phyloP scores from a whole-genome alignment of 2,888 invertebrate species.

The Dicranocentrus wangi region DNA sequence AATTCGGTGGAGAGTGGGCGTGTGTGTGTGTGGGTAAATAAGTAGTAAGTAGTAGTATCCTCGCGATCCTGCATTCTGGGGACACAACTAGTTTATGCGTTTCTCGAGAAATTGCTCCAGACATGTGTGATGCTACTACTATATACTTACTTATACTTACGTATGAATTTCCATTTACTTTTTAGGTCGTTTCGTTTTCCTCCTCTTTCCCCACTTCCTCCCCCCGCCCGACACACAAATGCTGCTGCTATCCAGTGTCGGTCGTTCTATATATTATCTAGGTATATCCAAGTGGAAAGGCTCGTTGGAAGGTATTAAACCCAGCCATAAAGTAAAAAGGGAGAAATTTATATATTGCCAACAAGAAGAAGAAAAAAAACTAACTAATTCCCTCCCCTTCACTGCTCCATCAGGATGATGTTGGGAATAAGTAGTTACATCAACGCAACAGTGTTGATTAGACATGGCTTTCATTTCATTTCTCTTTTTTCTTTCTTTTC shows the following conservation, averaged over 20 bases:
- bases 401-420: conserved; percentile 8
- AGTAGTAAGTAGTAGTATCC: no score
- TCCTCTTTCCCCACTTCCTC: no score
- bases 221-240: no score
- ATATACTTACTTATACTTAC: conserved; percentile 9
- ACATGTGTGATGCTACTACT: no score
- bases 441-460: conserved; percentile 30
- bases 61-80: no score
- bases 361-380: background rate
- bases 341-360: conserved; percentile 1
- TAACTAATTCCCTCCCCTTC: conserved; percentile 13
- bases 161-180: conserved; percentile 13
- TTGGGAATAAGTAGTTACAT: conserved; percentile 8
- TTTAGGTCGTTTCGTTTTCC: background rate
- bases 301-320: background rate
- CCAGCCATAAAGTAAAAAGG: background rate
- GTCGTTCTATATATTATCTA: no score
- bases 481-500: background rate
- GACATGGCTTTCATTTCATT: conserved; percentile 22
- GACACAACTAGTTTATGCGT: background rate
- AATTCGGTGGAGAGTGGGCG: conserved; percentile 6
- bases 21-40: background rate
- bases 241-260: no score
- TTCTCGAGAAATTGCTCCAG: background rate
- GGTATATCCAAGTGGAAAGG: no score